Percentiles rank a stretch among this genome's conserved stretches.
These are phyloP conservation scores for Chymomyza costata DNA, from an alignment of 1,140 invertebrate genomes.

Conservation along the genomic window DNA sequence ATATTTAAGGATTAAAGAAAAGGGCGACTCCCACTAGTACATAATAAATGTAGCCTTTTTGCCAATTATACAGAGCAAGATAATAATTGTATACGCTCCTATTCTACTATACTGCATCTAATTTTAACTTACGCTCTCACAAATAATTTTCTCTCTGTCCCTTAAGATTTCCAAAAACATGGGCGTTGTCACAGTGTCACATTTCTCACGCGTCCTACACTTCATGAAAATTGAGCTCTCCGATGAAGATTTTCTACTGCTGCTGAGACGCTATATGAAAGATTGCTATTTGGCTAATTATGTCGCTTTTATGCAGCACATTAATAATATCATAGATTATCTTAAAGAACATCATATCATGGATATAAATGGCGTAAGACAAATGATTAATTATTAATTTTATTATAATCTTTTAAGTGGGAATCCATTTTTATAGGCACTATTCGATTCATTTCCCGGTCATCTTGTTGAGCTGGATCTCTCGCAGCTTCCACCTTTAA, in stretches of 20 bases:
- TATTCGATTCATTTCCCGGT: slow-evolving; percentile 78
- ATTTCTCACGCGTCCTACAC: slow-evolving; percentile 82
- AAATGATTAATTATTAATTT: not conserved
- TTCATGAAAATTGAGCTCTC: slow-evolving; percentile 81
- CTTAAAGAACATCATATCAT: slow-evolving; percentile 45
- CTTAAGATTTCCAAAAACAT: slow-evolving; percentile 82
- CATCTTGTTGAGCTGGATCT: slow-evolving; percentile 80
- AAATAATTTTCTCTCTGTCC: slow-evolving; percentile 12
- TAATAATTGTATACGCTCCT: no score
- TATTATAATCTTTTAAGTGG: not conserved
- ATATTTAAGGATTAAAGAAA: no score
- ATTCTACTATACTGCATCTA: no score
- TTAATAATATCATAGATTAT: slow-evolving; percentile 77
- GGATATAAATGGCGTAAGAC: slow-evolving; percentile 52
- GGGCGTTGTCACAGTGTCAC: slow-evolving; percentile 82
- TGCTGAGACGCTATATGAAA: slow-evolving; percentile 82
- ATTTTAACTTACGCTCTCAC: no score
- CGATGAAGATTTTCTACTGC: slow-evolving; percentile 80
- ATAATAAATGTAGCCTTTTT: no score
- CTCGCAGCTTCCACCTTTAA: slow-evolving; percentile 80
- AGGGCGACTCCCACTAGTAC: no score
- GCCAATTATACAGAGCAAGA: no score
- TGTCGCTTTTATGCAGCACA: slow-evolving; percentile 81
- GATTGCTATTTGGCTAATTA: slow-evolving; percentile 84
- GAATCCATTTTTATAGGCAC: slow-evolving; percentile 70